phyloP scores from a whole-genome alignment of 2,888 invertebrate species.

The Machimus rusticus region DNA sequence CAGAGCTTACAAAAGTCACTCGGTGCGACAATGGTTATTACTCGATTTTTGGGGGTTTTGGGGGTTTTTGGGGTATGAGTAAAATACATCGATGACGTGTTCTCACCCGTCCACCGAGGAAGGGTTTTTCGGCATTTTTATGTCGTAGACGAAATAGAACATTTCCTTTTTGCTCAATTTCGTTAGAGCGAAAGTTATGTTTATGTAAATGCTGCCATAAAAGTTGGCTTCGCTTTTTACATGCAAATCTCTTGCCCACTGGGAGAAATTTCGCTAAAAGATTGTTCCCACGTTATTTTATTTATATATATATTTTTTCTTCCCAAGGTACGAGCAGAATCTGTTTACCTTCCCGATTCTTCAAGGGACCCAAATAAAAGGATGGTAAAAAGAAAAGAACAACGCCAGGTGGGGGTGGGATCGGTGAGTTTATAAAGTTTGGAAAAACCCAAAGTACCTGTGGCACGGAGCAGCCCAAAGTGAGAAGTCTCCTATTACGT shows the following conservation, averaged over 20 bases:
- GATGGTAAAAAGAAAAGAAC: background rate
- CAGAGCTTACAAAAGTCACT: background rate
- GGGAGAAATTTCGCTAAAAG: constrained; percentile 32
- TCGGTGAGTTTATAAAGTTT: background rate
- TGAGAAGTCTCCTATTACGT: constrained; percentile 19
- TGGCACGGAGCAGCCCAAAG: background rate
- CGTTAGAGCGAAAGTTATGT: constrained; percentile 30
- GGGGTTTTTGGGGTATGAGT: background rate
- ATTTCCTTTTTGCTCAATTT: constrained; percentile 13
- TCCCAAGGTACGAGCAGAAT: background rate
- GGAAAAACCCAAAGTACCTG: background rate
- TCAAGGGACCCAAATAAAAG: background rate
- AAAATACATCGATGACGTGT: constrained; percentile 5
- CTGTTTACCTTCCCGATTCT: constrained; percentile 3
- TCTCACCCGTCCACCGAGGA: background rate
- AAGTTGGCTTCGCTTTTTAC: constrained; percentile 44
- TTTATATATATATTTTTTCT: background rate
- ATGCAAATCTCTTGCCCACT: constrained; percentile 42
- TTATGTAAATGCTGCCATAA: constrained; percentile 43
- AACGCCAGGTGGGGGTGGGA: background rate
- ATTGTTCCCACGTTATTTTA: background rate
- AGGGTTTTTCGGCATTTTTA: background rate
- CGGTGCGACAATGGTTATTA: constrained; percentile 11
- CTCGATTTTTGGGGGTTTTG: background rate
- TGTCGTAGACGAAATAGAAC: constrained; percentile 8